A percentile compares a stretch with the other conserved stretches of the same genome.
Conservation (phyloP, 2,113 vertebrate genomes). For the Gracilinanus agilis region DNA sequence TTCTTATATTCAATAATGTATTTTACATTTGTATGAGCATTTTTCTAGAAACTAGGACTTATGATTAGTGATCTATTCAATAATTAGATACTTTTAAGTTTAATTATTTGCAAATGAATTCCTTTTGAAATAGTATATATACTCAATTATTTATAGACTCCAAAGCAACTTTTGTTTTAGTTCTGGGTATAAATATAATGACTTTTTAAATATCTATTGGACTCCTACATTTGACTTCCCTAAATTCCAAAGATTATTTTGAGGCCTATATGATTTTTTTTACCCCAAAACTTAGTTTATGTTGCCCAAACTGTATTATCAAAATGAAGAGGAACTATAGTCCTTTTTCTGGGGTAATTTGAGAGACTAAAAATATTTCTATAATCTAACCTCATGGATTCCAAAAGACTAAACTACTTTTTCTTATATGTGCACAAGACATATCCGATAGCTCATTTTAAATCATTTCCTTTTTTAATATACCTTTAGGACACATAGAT, state of each 20-base stretch:
- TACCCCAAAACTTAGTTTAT: slow-evolving; percentile 33
- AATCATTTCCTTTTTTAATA: neutral
- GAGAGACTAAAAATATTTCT: slow-evolving; percentile 28
- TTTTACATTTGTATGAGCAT: neutral
- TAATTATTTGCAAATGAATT: slow-evolving; percentile 70
- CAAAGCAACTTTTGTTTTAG: slow-evolving; percentile 75
- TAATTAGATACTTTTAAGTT: slow-evolving; percentile 41
- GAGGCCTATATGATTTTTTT: slow-evolving; percentile 12
- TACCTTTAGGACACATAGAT: neutral
- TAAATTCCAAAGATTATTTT: slow-evolving; percentile 25
- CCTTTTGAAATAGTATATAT: slow-evolving; percentile 67
- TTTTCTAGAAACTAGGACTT: slow-evolving; percentile 51
- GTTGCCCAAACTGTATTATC: slow-evolving; percentile 32
- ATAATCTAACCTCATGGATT: neutral
- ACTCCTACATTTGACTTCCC: slow-evolving; percentile 46
- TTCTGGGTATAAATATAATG: neutral
- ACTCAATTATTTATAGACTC: slow-evolving; percentile 71
- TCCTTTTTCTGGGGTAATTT: slow-evolving; percentile 41
- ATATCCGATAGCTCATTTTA: neutral
- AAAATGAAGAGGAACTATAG: slow-evolving; percentile 37
- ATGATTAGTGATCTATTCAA: slow-evolving; percentile 55
- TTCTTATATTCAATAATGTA: neutral
- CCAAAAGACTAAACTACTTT: neutral
- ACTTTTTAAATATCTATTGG: slow-evolving; percentile 8
- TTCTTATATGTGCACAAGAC: neutral